These are phyloP conservation scores for Cephus nigrinus DNA, from an alignment of 2,888 invertebrate genomes.

Conservation along the genomic window DNA sequence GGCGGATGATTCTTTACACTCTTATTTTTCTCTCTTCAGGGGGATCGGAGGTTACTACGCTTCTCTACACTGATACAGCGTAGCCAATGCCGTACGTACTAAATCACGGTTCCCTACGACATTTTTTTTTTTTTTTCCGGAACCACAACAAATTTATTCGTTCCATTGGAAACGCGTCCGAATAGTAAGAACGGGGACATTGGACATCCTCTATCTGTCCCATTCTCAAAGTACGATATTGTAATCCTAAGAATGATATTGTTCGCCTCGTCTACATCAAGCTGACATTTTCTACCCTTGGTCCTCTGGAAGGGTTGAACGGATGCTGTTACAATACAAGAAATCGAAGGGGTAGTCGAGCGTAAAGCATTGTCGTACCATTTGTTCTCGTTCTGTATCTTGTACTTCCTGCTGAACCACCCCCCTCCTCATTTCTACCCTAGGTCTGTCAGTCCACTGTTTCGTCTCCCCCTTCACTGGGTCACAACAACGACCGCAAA, in stretches of 20 bases:
- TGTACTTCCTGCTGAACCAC: not conserved
- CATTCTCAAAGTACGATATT: not conserved
- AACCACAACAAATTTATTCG: not conserved
- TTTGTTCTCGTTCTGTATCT: not conserved
- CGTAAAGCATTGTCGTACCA: not conserved
- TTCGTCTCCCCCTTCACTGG: not conserved
- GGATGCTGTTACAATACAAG: not conserved
- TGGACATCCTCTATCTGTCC: not conserved
- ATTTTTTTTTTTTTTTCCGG: not conserved
- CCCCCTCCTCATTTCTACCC: not conserved
- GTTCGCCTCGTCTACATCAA: not conserved
- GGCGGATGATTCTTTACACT: not conserved
- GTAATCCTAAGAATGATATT: not conserved
- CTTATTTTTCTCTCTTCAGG: not conserved
- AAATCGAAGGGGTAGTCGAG: slow-evolving; percentile 2
- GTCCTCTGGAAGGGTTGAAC: not conserved
- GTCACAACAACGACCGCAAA: not conserved
- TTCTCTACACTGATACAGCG: not conserved
- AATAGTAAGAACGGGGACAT: not conserved
- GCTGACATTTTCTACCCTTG: not conserved
- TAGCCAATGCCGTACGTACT: not conserved
- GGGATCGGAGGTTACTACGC: slow-evolving; percentile 1
- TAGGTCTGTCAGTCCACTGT: not conserved
- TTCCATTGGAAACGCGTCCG: not conserved
- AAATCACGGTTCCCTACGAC: not conserved